Percentiles rank a stretch among this genome's conserved stretches.
Evolutionary conservation across 2,888 invertebrate species (phyloP).

Genomic region (Polymixis flavicincta): DNA sequence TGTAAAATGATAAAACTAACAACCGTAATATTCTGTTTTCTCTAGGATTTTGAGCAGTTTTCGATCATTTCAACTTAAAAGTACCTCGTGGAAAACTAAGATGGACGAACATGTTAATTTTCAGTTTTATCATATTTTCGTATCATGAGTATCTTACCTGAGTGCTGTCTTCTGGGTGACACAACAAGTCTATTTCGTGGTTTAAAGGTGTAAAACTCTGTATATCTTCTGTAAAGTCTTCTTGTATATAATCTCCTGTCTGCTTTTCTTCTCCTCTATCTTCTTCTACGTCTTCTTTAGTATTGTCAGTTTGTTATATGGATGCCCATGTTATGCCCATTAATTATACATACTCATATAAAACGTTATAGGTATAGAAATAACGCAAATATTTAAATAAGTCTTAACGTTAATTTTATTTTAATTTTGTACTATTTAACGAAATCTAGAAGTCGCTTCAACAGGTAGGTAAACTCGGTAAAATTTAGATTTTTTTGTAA

Average conservation of each 20-base stretch:
- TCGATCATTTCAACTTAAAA: not conserved
- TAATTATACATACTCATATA: constrained; percentile 86
- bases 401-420: constrained; percentile 89
- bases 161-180: constrained; percentile 43
- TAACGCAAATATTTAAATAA: constrained; percentile 89
- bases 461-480: constrained; percentile 89
- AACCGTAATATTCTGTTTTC: not conserved
- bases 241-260: constrained; percentile 61
- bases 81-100: constrained; percentile 21
- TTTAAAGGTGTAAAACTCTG: constrained; percentile 61
- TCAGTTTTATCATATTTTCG: constrained; percentile 10
- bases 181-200: constrained; percentile 44
- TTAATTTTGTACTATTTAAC: constrained; percentile 90
- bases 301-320: constrained; percentile 81
- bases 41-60: not conserved
- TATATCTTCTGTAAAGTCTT: constrained; percentile 63
- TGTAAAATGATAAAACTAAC: not conserved
- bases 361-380: constrained; percentile 89
- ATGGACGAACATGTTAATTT: constrained; percentile 6
- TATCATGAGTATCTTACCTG: constrained; percentile 61
- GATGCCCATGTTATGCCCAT: constrained; percentile 86
- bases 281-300: constrained; percentile 69
- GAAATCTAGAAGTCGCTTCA: constrained; percentile 89
- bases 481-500: constrained; percentile 86
- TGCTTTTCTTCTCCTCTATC: constrained; percentile 57